Conservation (phyloP, 2,797 vertebrate genomes). For the Forpus xanthops region DNA sequence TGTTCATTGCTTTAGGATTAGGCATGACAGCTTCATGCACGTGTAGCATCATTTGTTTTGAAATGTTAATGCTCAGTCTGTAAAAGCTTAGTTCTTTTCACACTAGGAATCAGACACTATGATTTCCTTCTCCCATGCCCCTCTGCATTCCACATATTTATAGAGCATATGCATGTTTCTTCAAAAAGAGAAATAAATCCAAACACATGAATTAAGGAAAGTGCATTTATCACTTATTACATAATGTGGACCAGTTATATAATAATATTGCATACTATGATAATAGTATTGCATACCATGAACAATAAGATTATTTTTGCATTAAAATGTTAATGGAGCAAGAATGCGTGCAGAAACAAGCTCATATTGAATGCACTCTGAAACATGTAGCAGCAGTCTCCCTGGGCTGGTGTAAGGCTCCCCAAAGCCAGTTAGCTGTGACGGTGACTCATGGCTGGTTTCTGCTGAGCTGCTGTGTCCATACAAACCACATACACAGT, state of each 20-base stretch:
- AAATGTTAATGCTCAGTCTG: no score
- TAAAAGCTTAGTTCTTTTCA: background rate
- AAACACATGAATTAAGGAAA: background rate
- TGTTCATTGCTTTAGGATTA: background rate
- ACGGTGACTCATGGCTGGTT: rapidly evolving
- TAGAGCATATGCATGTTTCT: background rate
- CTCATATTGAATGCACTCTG: background rate
- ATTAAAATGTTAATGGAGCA: background rate
- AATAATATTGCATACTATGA: no score
- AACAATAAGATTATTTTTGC: background rate
- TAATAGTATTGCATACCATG: no score
- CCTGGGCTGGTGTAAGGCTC: rapidly evolving
- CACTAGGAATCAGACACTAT: background rate
- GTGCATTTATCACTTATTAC: background rate
- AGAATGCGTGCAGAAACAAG: background rate
- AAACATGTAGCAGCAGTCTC: rapidly evolving
- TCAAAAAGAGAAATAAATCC: background rate
- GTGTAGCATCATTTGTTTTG: background rate
- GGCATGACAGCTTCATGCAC: background rate
- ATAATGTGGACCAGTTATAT: background rate
- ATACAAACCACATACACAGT: rapidly evolving
- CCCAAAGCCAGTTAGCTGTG: background rate
- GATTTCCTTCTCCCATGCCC: background rate
- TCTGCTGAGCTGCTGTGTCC: background rate
- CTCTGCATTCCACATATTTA: background rate